A percentile compares a stretch with the other conserved stretches of the same genome.
phyloP scores from a whole-genome alignment of 1,140 invertebrate genomes.

The Drosophila rhopaloa region DNA sequence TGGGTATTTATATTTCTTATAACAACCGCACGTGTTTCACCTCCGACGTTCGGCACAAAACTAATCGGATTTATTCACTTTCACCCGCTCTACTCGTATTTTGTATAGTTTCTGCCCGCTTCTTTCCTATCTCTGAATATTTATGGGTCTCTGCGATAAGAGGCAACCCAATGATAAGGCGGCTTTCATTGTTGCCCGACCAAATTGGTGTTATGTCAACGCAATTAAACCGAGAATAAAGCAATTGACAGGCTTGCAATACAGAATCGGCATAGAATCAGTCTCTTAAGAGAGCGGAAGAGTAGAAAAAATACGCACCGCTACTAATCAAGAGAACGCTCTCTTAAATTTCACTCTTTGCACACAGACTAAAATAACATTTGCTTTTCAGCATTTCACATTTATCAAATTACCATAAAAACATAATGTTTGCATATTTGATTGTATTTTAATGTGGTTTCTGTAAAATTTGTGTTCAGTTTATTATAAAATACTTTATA shows the following conservation, averaged over 20 bases:
- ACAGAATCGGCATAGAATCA: conserved; percentile 8
- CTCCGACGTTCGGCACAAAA: conserved; percentile 29
- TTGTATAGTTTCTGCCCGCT: neutral
- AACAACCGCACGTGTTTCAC: conserved; percentile 4
- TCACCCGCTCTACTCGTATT: neutral
- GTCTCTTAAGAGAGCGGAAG: neutral
- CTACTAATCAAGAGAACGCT: neutral
- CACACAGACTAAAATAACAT: neutral
- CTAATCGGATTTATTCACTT: conserved; percentile 31
- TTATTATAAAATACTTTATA: too few relatives aligned
- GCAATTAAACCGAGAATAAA: conserved; percentile 5
- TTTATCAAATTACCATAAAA: neutral
- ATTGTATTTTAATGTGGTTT: too few relatives aligned
- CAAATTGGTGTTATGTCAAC: conserved; percentile 16
- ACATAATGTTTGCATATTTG: too few relatives aligned
- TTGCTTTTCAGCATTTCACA: neutral
- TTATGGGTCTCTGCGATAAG: conserved; percentile 20
- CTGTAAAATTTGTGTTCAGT: too few relatives aligned
- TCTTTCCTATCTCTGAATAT: neutral
- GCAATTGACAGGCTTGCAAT: neutral
- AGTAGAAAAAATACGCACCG: neutral
- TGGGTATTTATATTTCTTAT: neutral
- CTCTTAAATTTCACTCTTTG: conserved; percentile 19
- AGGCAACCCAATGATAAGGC: conserved; percentile 2
- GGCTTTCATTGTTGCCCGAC: conserved; percentile 1